Percentiles rank a stretch among this genome's conserved stretches.
Conservation (phyloP, 2,797 vertebrate genomes). For the Eurystomus glaucurus region DNA sequence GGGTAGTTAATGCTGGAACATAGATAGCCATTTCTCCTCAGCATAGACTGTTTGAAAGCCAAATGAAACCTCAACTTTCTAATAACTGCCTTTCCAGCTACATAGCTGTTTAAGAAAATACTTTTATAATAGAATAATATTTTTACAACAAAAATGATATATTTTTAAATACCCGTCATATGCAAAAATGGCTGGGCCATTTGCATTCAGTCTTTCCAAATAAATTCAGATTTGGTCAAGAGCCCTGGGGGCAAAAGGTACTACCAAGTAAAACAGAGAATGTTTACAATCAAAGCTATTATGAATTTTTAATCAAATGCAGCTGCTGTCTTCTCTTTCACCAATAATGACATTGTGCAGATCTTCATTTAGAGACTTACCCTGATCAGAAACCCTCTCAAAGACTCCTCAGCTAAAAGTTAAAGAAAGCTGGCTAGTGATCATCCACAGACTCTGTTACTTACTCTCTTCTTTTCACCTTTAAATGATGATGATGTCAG, state of each 20-base stretch:
- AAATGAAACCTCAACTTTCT: conserved; percentile 1
- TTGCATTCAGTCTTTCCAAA: background rate
- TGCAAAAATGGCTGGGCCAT: background rate
- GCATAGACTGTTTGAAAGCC: background rate
- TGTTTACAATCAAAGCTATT: background rate
- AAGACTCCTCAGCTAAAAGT: background rate
- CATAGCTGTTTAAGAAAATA: background rate
- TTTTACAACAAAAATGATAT: background rate
- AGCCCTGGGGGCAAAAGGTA: background rate
- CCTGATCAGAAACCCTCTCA: background rate
- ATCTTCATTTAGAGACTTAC: background rate
- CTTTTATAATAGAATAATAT: background rate
- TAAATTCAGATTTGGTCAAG: background rate
- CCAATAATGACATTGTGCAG: background rate
- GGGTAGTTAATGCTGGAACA: background rate
- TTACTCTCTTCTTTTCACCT: background rate
- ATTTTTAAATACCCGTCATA: background rate
- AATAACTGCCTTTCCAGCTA: background rate
- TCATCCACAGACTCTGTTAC: background rate
- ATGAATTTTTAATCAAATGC: conserved; percentile 18
- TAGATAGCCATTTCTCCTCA: background rate
- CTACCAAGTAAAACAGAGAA: background rate
- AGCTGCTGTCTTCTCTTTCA: background rate
- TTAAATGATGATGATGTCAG: background rate
- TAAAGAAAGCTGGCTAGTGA: background rate